Conservation (phyloP, 2,888 invertebrate species). For the Theretra japonica region DNA sequence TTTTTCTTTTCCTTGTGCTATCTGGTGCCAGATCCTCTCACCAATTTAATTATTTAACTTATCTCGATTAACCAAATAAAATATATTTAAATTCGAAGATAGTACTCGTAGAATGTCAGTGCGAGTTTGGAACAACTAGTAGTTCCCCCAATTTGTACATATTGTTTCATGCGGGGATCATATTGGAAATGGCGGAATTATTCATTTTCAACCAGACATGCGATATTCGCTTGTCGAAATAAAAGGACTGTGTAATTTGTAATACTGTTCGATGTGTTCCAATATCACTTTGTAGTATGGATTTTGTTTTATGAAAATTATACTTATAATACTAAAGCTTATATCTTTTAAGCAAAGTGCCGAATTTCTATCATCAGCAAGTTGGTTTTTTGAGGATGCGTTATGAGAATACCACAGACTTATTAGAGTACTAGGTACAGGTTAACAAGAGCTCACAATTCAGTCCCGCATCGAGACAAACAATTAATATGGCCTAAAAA, state of each 20-base stretch:
- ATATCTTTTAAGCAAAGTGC: no score
- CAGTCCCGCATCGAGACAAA: no score
- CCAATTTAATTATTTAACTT: no score
- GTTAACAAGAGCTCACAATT: no score
- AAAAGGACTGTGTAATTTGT: constrained; percentile 28
- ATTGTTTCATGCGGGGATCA: constrained; percentile 21
- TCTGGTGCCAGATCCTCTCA: no score
- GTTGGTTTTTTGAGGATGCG: neutral
- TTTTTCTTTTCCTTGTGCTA: no score
- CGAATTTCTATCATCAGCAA: neutral
- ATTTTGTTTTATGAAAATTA: neutral
- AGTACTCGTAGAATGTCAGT: no score
- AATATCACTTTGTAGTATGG: neutral
- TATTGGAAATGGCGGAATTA: constrained; percentile 15
- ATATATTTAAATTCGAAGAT: neutral
- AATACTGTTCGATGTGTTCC: neutral
- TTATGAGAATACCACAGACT: no score
- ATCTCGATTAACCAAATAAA: no score
- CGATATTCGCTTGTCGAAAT: constrained; percentile 10
- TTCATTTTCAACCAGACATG: constrained; percentile 1
- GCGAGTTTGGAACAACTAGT: neutral
- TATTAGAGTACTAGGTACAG: no score
- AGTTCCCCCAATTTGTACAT: constrained; percentile 11
- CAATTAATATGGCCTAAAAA: no score
- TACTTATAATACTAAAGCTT: neutral